Base-by-base conservation (phyloP, 2,113 vertebrate genomes). In the Eretmochelys imbricata region DNA sequence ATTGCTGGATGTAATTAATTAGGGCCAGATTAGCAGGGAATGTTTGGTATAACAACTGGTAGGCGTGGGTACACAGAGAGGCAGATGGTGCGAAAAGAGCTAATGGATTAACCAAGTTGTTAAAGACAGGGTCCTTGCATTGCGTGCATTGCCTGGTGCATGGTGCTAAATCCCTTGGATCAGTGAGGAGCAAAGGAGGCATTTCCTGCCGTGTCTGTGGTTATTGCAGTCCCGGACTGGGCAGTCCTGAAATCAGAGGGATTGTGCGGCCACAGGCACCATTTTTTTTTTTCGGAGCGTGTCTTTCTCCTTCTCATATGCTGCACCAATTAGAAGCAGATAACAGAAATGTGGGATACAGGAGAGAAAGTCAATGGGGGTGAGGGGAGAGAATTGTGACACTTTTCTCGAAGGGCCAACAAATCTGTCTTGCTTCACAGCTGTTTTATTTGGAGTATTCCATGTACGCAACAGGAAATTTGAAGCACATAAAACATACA, bases 351-450 rank as follows among this genome's bases (percentile, higher is more conserved):
- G 19, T 22, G 31, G 49, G 3, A 54, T 38, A 76, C 49, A 0
- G 0, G 55, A 87, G 12, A 76, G 38, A 1, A 49, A 78, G 80
- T 31, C 0, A 24, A 46, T 0, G 1, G n/a, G 53, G 27, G 0
- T 0, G 1, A 42, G 50, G 0, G 4, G 35, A n/a, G 59, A 54
- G 48, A 86, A 57, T 49, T 0, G 0, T 31, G 90, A 51, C 27
- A 29, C 5, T 51, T 3, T 29, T 2, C 6, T 49, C 1, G 0
- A 49, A 76, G 31, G 79, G 49, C 29, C 79, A 51, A 80, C 79
- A 80, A 51, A 51, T 31, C 49, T 80, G 31, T 51, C 49, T 51
- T 80, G 46, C 42, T 80, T 35, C 49, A n/a, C 79, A 51, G 49
- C 50, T 80, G 50, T 80, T 53, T 80, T 35, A 80, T 51, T 80